Percentiles rank a stretch among this genome's conserved stretches.
Evolutionary conservation across 2,113 vertebrate genomes (phyloP).

Genomic region (Erpornis zantholeuca): DNA sequence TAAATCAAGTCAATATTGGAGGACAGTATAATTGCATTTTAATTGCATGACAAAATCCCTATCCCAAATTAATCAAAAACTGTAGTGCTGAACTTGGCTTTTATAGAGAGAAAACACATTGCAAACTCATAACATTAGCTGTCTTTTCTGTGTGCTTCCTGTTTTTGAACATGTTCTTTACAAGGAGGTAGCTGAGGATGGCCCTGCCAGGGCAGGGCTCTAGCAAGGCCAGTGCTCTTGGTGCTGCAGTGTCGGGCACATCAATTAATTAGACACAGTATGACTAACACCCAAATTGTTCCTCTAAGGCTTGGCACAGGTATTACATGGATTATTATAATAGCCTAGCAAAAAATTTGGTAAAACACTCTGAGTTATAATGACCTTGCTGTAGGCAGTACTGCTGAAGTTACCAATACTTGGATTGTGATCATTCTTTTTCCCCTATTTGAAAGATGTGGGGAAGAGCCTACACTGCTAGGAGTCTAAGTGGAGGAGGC

Average conservation of each 20-base stretch:
- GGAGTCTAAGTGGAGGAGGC: background rate
- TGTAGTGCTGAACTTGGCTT: background rate
- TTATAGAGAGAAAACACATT: background rate
- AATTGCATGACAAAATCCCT: constrained; percentile 3
- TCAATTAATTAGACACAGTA: background rate
- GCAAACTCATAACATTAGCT: background rate
- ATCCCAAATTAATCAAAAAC: background rate
- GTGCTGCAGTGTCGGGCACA: background rate
- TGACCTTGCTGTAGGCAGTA: background rate
- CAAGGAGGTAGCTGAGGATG: background rate
- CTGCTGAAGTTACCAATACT: background rate
- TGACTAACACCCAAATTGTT: background rate
- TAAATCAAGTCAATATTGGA: constrained; percentile 4
- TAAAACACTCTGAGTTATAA: background rate
- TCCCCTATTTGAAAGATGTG: background rate
- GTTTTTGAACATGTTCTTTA: background rate
- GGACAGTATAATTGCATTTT: background rate
- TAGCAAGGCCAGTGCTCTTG: background rate
- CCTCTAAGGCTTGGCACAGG: background rate
- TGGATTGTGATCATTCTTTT: background rate
- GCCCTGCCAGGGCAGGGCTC: background rate
- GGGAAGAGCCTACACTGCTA: background rate
- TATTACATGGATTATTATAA: background rate
- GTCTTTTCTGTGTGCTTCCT: background rate
- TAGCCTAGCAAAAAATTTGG: background rate